These are phyloP conservation scores for Plebejus argus DNA, from an alignment of 2,888 invertebrate genomes.

Conservation along the genomic window DNA sequence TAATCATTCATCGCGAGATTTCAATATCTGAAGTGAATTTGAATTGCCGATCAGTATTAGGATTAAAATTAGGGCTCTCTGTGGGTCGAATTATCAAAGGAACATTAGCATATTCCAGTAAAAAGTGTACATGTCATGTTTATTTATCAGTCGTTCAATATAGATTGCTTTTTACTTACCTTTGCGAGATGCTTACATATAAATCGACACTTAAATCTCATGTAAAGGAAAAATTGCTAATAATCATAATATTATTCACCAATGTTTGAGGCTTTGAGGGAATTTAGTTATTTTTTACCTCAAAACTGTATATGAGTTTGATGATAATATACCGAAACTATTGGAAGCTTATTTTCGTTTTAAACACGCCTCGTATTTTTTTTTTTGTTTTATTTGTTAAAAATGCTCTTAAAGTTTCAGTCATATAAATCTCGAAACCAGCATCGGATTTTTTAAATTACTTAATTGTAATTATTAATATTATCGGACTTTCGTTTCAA, in stretches of 20 bases:
- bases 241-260: too few relatives aligned
- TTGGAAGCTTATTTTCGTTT: too few relatives aligned
- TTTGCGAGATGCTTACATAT: background rate
- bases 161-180: background rate
- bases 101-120: constrained; percentile 26
- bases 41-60: constrained; percentile 38
- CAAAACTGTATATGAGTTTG: too few relatives aligned
- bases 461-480: background rate
- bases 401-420: background rate
- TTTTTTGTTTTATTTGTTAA: background rate
- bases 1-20: constrained; percentile 44
- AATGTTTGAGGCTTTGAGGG: too few relatives aligned
- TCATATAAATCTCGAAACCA: background rate
- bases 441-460: background rate
- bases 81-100: constrained; percentile 22
- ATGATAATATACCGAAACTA: too few relatives aligned
- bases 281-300: too few relatives aligned
- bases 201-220: constrained; percentile 4
- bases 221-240: background rate
- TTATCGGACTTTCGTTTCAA: background rate
- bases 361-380: too few relatives aligned
- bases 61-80: constrained; percentile 33
- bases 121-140: constrained; percentile 20
- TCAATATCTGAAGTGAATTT: constrained; percentile 43
- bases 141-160: constrained; percentile 21